phyloP scores from a whole-genome alignment of 2,113 vertebrate genomes.

The Ageneiosus marmoratus region DNA sequence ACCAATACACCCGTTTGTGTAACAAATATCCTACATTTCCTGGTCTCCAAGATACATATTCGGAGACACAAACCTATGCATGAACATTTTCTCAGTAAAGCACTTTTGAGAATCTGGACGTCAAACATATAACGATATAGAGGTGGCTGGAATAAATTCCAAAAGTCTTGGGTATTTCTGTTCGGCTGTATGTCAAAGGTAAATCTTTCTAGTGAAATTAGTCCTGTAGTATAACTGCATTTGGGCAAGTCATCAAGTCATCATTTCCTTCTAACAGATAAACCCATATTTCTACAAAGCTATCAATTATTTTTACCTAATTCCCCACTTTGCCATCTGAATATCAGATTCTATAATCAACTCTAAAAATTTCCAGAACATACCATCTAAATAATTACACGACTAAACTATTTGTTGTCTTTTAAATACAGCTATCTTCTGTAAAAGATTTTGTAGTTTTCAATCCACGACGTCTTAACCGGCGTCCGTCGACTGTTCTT shows the following conservation, averaged over 20 bases:
- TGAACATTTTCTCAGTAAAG: slow-evolving; percentile 46
- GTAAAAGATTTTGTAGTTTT: not conserved
- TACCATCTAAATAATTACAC: slow-evolving; percentile 1
- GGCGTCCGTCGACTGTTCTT: not conserved
- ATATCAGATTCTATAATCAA: slow-evolving; percentile 25
- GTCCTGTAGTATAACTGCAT: not conserved
- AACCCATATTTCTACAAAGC: slow-evolving; percentile 2
- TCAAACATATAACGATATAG: slow-evolving; percentile 21
- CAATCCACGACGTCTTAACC: not conserved
- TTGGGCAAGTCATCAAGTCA: not conserved
- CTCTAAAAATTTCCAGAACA: not conserved
- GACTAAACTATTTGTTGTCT: slow-evolving; percentile 7
- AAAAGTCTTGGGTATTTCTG: not conserved
- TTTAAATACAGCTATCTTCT: slow-evolving; percentile 10
- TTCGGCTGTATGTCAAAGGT: not conserved
- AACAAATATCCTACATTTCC: slow-evolving; percentile 65
- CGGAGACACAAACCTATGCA: slow-evolving; percentile 64
- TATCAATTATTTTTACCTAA: not conserved
- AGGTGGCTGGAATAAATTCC: slow-evolving; percentile 33
- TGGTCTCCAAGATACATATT: slow-evolving; percentile 61
- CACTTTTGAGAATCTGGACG: slow-evolving; percentile 42
- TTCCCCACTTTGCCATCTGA: slow-evolving; percentile 16
- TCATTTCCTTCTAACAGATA: not conserved
- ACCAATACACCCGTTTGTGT: slow-evolving; percentile 62
- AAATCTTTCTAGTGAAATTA: not conserved